Percentiles rank a stretch among this genome's conserved stretches.
Evolutionary conservation across 2,113 vertebrate genomes (phyloP).

Genomic region (Mormoops blainvillei): DNA sequence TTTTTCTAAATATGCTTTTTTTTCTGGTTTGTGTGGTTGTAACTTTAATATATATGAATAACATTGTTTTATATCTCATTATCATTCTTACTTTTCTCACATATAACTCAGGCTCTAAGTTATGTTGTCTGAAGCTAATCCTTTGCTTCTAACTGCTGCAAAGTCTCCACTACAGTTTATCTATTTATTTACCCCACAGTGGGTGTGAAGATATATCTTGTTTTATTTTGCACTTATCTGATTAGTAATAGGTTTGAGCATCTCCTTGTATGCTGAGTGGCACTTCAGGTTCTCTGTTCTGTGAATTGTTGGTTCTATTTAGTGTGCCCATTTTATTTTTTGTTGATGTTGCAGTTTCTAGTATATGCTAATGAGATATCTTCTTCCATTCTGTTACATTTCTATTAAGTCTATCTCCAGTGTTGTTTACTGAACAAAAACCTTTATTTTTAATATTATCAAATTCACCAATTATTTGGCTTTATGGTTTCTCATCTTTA

Average conservation of each 20-base stretch:
- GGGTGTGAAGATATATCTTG: neutral
- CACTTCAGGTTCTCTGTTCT: neutral
- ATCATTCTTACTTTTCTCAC: neutral
- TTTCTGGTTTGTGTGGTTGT: neutral
- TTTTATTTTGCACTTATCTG: slow-evolving; percentile 22
- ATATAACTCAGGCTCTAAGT: neutral
- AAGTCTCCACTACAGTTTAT: neutral
- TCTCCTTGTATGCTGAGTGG: neutral
- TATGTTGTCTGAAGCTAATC: neutral
- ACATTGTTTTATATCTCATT: neutral
- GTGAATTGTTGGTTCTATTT: neutral
- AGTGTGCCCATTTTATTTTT: neutral
- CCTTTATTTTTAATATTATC: neutral
- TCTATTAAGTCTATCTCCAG: neutral
- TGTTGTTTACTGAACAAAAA: neutral
- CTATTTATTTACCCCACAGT: neutral
- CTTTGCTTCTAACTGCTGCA: neutral
- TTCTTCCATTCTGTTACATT: neutral
- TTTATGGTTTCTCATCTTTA: neutral
- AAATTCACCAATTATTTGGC: neutral
- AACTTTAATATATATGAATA: neutral
- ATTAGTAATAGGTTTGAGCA: neutral
- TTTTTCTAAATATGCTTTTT: neutral
- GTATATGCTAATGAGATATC: neutral
- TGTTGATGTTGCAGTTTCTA: neutral